Base-by-base conservation (phyloP, 2,888 invertebrate genomes). In the Dicycla oo region DNA sequence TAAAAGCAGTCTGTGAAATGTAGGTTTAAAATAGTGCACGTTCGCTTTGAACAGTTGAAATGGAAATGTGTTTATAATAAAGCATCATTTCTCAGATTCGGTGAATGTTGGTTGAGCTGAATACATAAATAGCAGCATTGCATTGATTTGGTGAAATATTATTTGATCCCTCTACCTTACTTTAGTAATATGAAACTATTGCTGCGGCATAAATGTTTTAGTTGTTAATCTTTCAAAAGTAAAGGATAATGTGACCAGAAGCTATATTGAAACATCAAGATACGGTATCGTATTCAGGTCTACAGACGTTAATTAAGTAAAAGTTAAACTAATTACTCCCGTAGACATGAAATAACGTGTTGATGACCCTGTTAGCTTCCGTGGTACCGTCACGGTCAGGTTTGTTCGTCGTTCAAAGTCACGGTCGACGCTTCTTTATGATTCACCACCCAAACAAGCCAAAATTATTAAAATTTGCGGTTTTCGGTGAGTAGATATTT, bases 301-400 rank as follows among this genome's bases (percentile, higher is more conserved):
- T 38, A 54, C 20, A 58, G 63, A 18, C 8, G 3, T 8, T 57
- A 65, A 61, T 60, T 11, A 26, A 62, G 74, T 53, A 73, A 60
- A 80, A 67, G 51, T 65, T 53, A 66, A 43, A 57, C 51, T 54
- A 62, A 67, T 58, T 80, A 43, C 30, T 40, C 3, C 20, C 57
- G 53, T 56, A 66, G 62, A 58, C 54, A 54, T 40, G 26, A 38
- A 54, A 45, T 71, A 63, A 71, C 60, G 63, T 62, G 67, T 72
- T 71, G 73, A 64, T 70, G 76, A 83, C 76, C 81, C 83, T 73
- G 73, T 67, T 69, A 23, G 30, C 69, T 70, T 82, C 84, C 82
- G 77, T 62, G 58, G 11, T 69, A 10, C 7, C 69, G 66, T 73
- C 80, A 74, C 23, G 73, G 67, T 57, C 69, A 60, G 40, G 58